These are phyloP conservation scores for Pachyseris speciosa DNA, from an alignment of 64 coral and sea anemone genomes.

Conservation along the genomic window DNA sequence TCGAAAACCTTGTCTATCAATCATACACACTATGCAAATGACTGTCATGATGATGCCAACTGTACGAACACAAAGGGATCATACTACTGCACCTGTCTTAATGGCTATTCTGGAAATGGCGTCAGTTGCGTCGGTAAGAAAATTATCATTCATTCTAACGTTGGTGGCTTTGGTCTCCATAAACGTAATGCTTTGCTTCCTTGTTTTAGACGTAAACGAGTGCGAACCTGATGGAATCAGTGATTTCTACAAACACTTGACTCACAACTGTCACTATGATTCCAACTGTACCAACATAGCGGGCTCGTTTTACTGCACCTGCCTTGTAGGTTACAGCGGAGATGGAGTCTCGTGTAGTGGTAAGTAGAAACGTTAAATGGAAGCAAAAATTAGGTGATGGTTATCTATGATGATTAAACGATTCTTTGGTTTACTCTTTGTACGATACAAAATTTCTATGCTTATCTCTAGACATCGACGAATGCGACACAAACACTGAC, in stretches of 20 bases:
- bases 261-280: conserved; percentile 82
- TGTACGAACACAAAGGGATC: conserved; percentile 84
- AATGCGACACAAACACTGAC: conserved; percentile 56
- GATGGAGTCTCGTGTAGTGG: conserved; percentile 74
- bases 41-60: conserved; percentile 78
- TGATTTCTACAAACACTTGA: conserved; percentile 64
- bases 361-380: conserved; percentile 1
- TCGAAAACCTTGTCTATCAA: conserved; percentile 21
- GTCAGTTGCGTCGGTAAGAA: conserved; percentile 78
- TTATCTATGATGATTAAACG: too few relatives aligned
- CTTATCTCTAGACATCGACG: conserved; percentile 66
- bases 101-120: conserved; percentile 80
- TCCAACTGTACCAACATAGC: conserved; percentile 62
- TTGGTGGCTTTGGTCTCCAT: neutral
- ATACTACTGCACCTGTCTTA: conserved; percentile 84
- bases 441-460: neutral
- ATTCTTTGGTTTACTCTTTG: neutral
- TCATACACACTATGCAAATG: conserved; percentile 65
- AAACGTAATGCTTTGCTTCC: neutral
- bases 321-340: conserved; percentile 63
- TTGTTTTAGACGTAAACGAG: conserved; percentile 72
- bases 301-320: conserved; percentile 74
- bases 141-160: neutral
- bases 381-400: too few relatives aligned
- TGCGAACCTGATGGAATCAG: conserved; percentile 61